Evolutionary conservation across 2,797 vertebrate genomes (phyloP).

Genomic region (Sebastes vulpes): DNA sequence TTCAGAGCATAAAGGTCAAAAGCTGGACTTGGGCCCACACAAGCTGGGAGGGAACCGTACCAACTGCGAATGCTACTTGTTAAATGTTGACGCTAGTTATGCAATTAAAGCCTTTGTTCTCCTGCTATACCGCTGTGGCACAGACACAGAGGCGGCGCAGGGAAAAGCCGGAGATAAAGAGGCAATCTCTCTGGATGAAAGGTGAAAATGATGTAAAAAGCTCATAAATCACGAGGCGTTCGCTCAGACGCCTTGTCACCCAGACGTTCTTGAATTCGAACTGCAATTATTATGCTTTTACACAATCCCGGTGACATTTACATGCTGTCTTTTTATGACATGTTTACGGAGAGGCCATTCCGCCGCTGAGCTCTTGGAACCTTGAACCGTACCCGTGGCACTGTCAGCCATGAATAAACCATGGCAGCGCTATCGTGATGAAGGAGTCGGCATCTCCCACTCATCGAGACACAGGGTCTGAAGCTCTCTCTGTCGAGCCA

Average conservation of each 20-base stretch:
- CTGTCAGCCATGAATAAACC: constrained; percentile 60
- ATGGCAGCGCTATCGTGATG: constrained; percentile 40
- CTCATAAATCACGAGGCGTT: constrained; percentile 26
- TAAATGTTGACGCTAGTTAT: constrained; percentile 40
- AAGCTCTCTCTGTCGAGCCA: constrained; percentile 60
- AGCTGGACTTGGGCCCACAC: constrained; percentile 33
- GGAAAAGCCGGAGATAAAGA: constrained; percentile 23
- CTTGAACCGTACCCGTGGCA: constrained; percentile 35
- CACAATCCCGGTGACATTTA: constrained; percentile 41
- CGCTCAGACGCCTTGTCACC: background rate
- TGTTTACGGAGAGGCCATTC: constrained; percentile 25
- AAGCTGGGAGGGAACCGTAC: background rate
- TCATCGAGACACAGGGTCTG: constrained; percentile 54
- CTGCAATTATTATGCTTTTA: constrained; percentile 34
- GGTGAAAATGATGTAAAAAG: constrained; percentile 36
- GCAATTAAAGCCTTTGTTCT: constrained; percentile 38
- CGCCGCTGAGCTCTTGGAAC: background rate
- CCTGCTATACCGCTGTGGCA: background rate
- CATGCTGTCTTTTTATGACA: constrained; percentile 14
- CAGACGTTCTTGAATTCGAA: constrained; percentile 10
- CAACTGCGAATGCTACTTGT: constrained; percentile 12
- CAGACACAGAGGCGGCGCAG: background rate
- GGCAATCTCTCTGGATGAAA: constrained; percentile 23
- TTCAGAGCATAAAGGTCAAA: constrained; percentile 67
- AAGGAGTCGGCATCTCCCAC: constrained; percentile 49